These are phyloP conservation scores for Orthosia cruda DNA, from an alignment of 2,888 invertebrate species.

Conservation along the genomic window DNA sequence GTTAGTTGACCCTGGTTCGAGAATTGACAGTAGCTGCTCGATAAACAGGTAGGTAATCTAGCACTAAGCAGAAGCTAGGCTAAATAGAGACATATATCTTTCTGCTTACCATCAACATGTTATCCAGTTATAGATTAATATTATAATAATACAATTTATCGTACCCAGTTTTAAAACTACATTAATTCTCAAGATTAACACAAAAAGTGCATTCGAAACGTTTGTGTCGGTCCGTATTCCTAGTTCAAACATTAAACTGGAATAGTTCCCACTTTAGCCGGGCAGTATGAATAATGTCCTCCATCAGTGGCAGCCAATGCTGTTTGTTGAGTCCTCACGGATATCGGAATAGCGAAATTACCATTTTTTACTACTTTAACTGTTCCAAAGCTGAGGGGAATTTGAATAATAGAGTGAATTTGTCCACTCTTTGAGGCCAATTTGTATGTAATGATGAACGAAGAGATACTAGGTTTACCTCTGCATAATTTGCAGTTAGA, in stretches of 20 bases:
- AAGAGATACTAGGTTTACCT: not conserved
- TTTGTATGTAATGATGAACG: not conserved
- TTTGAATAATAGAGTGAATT: conserved; percentile 19
- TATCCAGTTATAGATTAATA: no score
- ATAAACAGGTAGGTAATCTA: not conserved
- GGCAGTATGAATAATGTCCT: conserved; percentile 46
- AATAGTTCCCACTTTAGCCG: conserved; percentile 43
- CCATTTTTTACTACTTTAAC: conserved; percentile 33
- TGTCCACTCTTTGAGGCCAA: not conserved
- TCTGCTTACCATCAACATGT: no score
- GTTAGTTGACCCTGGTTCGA: no score
- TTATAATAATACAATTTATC: no score
- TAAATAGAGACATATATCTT: not conserved
- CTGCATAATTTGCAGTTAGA: not conserved
- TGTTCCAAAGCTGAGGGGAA: not conserved
- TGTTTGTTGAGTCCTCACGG: conserved; percentile 36
- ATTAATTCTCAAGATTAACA: conserved; percentile 12
- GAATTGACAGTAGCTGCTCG: not conserved
- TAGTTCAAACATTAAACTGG: conserved; percentile 38
- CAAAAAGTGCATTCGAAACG: conserved; percentile 32
- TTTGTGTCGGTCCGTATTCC: conserved; percentile 1
- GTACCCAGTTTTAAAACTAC: not conserved
- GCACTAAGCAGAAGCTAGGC: not conserved
- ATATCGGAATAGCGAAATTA: conserved; percentile 33
- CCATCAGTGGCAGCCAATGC: conserved; percentile 32